Evolutionary conservation across 2,797 vertebrate species (phyloP), one percentile per base, ranked within the genome.

Genomic region (Diceros bicornis): DNA sequence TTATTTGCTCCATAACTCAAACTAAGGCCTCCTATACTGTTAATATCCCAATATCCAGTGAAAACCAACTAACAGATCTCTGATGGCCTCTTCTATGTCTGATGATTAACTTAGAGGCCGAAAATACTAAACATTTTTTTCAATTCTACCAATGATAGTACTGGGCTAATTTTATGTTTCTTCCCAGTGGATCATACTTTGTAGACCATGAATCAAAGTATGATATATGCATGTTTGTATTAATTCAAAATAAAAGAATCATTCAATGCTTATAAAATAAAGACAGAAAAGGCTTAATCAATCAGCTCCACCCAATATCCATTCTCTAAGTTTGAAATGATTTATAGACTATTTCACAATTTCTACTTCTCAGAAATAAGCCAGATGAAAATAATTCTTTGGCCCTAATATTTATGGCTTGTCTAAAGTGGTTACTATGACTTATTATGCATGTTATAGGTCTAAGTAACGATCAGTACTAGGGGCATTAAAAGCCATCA

Each of bases 331-430:
- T 75, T 95, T 91, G 82, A 91, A 89, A 66, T 44, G 5, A 79
- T 52, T 50, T 32, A 62, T 5, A 88, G 6, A 83, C 82, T 66
- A 89, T 75, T 89, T 91, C 2, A 44, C 52, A 50, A 89, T 94
- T 83, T 94, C 21, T 92, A 71, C 18, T 64, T 74, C 62, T 83
- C 52, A 89, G 21, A 82, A 93, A 92, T 57, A 89, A 27, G 16
- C 17, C 32, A 75, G 17, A 66, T 50, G 4, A 91, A 89, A 57
- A 57, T 47, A 52, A 21, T 50, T 81, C 2, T 66, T 77, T 86
- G 18, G 9, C 10, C n/a, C n/a, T 91, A 82, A 59, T 66, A 82
- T 72, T 66, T 32, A 62, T 13, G 4, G 10, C 4, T 89, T 59
- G 18, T 34, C 55, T 85, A 83, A 59, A 89, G 16, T 47, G 16